Evolutionary conservation across 2,888 invertebrate species (phyloP).

Genomic region (Drepana falcataria): DNA sequence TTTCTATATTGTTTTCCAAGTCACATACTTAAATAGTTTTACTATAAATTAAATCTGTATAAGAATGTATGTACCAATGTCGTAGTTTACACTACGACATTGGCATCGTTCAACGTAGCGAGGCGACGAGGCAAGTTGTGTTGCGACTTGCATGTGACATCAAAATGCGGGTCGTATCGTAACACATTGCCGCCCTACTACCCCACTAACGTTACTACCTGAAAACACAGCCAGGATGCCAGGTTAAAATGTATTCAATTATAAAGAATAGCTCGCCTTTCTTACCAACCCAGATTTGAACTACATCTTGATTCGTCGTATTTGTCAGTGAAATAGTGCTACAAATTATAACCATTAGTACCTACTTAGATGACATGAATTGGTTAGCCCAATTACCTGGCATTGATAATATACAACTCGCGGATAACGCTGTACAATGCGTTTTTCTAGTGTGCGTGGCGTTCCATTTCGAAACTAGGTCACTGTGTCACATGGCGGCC

Average conservation of each 20-base stretch:
- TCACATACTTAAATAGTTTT: no score
- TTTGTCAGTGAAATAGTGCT: not conserved
- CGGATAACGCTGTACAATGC: slow-evolving; percentile 44
- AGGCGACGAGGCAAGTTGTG: slow-evolving; percentile 6
- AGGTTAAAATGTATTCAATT: not conserved
- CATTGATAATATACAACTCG: slow-evolving; percentile 23
- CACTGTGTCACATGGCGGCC: slow-evolving; percentile 71
- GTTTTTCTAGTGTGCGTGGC: slow-evolving; percentile 63
- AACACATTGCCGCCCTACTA: slow-evolving; percentile 35
- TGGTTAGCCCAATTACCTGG: slow-evolving; percentile 41
- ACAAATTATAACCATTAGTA: slow-evolving; percentile 3
- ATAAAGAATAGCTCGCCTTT: not conserved
- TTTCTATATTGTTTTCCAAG: not conserved
- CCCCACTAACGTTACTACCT: slow-evolving; percentile 37
- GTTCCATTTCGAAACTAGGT: slow-evolving; percentile 77
- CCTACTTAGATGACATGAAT: slow-evolving; percentile 24
- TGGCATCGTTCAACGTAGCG: slow-evolving; percentile 12
- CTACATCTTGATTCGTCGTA: not conserved
- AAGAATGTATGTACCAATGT: slow-evolving; percentile 5
- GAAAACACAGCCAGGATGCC: slow-evolving; percentile 9
- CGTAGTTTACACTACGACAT: slow-evolving; percentile 9
- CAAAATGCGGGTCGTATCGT: slow-evolving; percentile 44
- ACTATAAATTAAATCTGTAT: slow-evolving; percentile 1
- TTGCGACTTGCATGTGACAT: slow-evolving; percentile 45
- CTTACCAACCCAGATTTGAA: not conserved